These are phyloP conservation scores for Dipodomys spectabilis DNA, from an alignment of 2,113 vertebrate species.

Conservation along the genomic window DNA sequence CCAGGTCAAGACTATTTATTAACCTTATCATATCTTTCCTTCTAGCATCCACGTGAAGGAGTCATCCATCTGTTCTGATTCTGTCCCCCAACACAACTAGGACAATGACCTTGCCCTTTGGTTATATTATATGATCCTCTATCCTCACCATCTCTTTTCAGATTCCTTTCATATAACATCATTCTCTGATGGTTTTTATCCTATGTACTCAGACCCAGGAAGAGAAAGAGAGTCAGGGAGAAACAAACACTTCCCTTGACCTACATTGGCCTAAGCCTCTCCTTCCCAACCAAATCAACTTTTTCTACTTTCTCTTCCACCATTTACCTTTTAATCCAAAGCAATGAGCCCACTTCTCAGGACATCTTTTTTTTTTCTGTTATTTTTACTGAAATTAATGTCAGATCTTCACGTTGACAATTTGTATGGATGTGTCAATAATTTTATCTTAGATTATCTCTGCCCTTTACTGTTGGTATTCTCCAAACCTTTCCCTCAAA, in stretches of 20 bases:
- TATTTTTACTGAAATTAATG: background rate
- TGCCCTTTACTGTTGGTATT: background rate
- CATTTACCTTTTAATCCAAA: background rate
- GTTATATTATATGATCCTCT: background rate
- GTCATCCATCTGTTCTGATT: background rate
- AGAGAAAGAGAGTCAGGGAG: background rate
- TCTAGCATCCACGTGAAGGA: background rate
- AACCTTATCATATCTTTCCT: background rate
- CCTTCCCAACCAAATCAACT: background rate
- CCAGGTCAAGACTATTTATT: background rate
- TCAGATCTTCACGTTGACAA: background rate
- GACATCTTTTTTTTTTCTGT: background rate
- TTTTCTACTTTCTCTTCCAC: background rate
- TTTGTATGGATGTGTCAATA: background rate
- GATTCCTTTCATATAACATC: background rate
- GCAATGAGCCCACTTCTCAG: background rate
- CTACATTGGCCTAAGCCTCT: background rate
- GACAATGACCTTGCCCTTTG: background rate
- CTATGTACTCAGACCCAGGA: background rate
- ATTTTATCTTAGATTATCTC: background rate
- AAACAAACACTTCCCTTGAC: background rate
- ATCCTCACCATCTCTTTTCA: conserved; percentile 22
- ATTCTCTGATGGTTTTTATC: background rate
- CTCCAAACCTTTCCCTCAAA: too few relatives aligned
- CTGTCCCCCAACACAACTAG: background rate